Evolutionary conservation across 2,888 invertebrate genomes (phyloP).

Genomic region (Agrochola lota): DNA sequence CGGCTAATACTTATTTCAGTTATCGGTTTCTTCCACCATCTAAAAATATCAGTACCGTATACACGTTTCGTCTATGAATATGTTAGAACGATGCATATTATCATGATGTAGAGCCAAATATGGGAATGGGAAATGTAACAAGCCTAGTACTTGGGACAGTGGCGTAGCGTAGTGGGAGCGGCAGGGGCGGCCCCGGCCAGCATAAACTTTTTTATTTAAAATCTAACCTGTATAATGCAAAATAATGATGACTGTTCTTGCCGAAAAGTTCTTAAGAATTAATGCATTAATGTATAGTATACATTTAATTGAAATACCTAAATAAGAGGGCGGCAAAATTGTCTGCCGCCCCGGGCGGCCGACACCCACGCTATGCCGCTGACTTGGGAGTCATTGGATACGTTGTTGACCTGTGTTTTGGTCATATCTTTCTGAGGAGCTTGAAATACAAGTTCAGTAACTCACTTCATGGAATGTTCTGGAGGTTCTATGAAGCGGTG

Average conservation of each 20-base stretch:
- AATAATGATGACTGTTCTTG: too few relatives aligned
- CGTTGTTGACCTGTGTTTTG: background rate
- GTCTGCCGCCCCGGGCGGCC: too few relatives aligned
- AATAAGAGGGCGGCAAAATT: too few relatives aligned
- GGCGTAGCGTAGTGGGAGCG: too few relatives aligned
- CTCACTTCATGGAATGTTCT: constrained; percentile 80
- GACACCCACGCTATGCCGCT: too few relatives aligned
- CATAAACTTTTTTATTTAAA: too few relatives aligned
- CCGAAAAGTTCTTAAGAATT: too few relatives aligned
- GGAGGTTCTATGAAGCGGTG: constrained; percentile 70
- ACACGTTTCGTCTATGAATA: background rate
- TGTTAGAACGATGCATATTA: background rate
- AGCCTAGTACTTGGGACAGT: background rate
- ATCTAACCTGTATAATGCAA: too few relatives aligned
- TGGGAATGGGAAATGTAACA: background rate
- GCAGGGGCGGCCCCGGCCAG: too few relatives aligned
- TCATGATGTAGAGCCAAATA: background rate
- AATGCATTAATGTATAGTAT: too few relatives aligned
- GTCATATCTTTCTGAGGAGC: background rate
- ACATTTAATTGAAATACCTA: too few relatives aligned
- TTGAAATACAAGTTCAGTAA: background rate
- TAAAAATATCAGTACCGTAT: constrained; percentile 14
- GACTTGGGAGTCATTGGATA: background rate
- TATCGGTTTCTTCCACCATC: constrained; percentile 82
- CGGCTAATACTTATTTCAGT: constrained; percentile 74